Percentiles rank a stretch among this genome's conserved stretches.
Evolutionary conservation across 92 coral and sea anemone species (phyloP).

Genomic region (Galaxea fascicularis): DNA sequence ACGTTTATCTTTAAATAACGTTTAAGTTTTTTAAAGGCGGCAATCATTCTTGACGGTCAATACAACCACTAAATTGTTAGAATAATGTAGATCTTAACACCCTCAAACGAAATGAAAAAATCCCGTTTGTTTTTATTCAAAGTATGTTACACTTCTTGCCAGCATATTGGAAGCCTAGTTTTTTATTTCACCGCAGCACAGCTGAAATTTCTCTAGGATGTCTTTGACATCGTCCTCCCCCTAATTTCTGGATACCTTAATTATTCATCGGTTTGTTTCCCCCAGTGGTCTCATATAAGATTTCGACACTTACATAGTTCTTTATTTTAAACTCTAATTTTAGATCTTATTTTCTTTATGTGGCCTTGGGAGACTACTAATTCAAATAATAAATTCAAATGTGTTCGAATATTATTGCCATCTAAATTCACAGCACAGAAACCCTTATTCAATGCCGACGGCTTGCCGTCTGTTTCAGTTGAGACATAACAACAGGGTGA

Average conservation of each 20-base stretch:
- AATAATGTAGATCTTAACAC: conserved; percentile 12
- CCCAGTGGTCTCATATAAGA: background rate
- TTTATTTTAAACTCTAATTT: background rate
- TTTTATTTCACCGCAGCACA: background rate
- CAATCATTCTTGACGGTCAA: background rate
- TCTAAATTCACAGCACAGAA: background rate
- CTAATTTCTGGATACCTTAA: background rate
- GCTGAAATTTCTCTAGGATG: background rate
- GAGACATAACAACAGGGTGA: background rate
- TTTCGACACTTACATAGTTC: background rate
- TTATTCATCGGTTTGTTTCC: conserved; percentile 14
- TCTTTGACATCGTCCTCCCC: background rate
- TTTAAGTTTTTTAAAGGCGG: too few relatives aligned
- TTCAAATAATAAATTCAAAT: background rate
- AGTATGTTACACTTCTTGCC: background rate
- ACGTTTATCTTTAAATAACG: too few relatives aligned
- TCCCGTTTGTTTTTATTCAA: background rate
- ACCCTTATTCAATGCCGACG: background rate
- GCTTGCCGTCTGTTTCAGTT: background rate
- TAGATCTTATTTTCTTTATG: background rate
- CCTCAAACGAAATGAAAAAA: background rate
- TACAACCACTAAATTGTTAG: background rate
- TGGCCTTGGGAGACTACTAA: background rate
- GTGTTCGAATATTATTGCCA: background rate
- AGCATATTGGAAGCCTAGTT: background rate